Evolutionary conservation across 2,797 vertebrate genomes (phyloP), one percentile per base, ranked within the genome.

Genomic region (Bradypodion pumilum): DNA sequence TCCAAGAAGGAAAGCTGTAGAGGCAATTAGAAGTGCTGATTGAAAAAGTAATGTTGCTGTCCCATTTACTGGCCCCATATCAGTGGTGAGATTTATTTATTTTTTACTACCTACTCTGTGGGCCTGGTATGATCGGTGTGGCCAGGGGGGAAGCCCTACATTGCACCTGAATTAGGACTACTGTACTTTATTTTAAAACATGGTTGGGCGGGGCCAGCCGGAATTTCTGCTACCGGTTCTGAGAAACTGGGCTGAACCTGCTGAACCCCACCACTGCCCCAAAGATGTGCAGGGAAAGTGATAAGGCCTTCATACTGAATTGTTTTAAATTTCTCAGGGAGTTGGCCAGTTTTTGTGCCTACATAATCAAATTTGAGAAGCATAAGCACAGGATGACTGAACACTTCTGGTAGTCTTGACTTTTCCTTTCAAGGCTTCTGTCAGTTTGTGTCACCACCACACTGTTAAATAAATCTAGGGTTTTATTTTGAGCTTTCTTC

Each of bases 401-500:
- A 87, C 0, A 0, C 89, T 87, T 91, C 89, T 93, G 92, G 91
- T 91, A 93, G 88, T 86, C 78, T 88, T 91, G 70, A 78, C 77
- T 75, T 87, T 83, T 79, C 80, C 35, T 92, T 91, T 84, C 66
- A 59, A 81, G 27, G 46, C 66, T 91, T 78, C 86, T 93, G 93
- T 92, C 93, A 92, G 87, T 85, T 92, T 92, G 69, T 92, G 89
- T 93, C 91, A 91, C 91, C 86, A 76, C 86, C 83, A 89, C 88
- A 93, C 6, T 93, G 92, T 92, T 94, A 92, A 94, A 92, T 93
- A 94, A 94, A 94, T 94, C 91, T 94, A 82, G 68, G 87, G 81
- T 83, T 94, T 94, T 94, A 84, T 90, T 82, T 88, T 94, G 90
- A 88, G 87, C 93, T 93, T 94, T 90, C 91, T 92, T 85, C 86